Conservation (phyloP, 1,140 invertebrate genomes). For the Vollenhovia emeryi region DNA sequence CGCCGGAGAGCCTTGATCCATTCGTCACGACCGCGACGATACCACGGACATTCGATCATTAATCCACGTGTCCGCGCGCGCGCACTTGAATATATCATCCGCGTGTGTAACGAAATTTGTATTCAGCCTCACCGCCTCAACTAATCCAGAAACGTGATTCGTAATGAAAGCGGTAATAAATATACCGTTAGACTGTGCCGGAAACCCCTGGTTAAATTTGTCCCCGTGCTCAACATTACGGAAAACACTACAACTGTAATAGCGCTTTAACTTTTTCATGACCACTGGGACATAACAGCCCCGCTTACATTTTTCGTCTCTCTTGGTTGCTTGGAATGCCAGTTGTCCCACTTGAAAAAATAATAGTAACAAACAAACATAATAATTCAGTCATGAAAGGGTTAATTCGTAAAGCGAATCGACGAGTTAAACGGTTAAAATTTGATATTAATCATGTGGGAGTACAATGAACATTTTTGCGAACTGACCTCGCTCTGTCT, state of each 20-base stretch:
- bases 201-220: not conserved
- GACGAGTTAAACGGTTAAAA: not conserved
- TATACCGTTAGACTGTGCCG: not conserved
- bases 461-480: not conserved
- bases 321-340: no score
- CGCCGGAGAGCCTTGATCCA: conserved; percentile 21
- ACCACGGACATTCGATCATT: conserved; percentile 45
- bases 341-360: no score
- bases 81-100: not conserved
- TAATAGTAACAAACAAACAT: no score
- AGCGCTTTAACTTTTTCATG: no score
- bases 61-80: not conserved
- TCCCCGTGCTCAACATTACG: not conserved
- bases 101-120: not conserved
- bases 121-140: not conserved
- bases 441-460: not conserved
- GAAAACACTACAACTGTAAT: not conserved
- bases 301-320: no score
- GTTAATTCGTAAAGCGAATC: not conserved
- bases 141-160: not conserved
- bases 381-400: no score
- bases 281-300: no score
- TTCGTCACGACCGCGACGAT: conserved; percentile 49
- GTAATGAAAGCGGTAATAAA: not conserved
- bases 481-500: not conserved